Evolutionary conservation across 1,140 invertebrate species (phyloP).

Genomic region (Ostrea denselamellosa): DNA sequence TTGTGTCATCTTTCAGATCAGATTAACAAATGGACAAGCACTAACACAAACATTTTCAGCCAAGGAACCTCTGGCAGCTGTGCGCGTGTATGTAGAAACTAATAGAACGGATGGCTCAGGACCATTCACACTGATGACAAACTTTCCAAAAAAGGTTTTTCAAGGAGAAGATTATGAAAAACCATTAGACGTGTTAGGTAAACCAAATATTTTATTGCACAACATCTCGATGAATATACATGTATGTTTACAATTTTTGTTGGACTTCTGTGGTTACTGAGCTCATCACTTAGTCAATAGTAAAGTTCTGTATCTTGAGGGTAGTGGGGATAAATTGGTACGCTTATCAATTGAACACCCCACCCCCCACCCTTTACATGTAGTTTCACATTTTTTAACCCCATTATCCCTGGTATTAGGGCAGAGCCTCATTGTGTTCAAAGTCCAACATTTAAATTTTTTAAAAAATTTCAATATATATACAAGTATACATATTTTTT

Average conservation of each 20-base stretch:
- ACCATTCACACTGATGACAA: constrained; percentile 90
- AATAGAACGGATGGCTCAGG: constrained; percentile 84
- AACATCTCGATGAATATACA: not conserved
- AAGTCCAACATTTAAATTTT: no score
- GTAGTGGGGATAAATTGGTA: no score
- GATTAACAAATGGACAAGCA: constrained; percentile 83
- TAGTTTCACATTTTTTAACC: no score
- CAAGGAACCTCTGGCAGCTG: constrained; percentile 92
- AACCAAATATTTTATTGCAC: constrained; percentile 52
- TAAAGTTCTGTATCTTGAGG: no score
- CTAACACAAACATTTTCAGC: constrained; percentile 89
- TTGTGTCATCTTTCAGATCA: constrained; percentile 82
- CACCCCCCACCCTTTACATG: no score
- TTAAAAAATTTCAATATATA: no score
- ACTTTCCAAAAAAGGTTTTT: constrained; percentile 92
- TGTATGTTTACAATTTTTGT: constrained; percentile 41
- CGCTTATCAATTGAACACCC: no score
- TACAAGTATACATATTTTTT: no score
- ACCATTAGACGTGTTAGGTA: constrained; percentile 89
- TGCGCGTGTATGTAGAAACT: constrained; percentile 90
- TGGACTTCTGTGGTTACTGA: not conserved
- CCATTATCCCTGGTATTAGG: no score
- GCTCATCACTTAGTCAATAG: no score
- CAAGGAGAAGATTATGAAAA: constrained; percentile 92
- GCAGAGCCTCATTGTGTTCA: no score